These are phyloP conservation scores for Pogoniulus pusillus DNA, from an alignment of 2,797 vertebrate genomes.

Conservation along the genomic window DNA sequence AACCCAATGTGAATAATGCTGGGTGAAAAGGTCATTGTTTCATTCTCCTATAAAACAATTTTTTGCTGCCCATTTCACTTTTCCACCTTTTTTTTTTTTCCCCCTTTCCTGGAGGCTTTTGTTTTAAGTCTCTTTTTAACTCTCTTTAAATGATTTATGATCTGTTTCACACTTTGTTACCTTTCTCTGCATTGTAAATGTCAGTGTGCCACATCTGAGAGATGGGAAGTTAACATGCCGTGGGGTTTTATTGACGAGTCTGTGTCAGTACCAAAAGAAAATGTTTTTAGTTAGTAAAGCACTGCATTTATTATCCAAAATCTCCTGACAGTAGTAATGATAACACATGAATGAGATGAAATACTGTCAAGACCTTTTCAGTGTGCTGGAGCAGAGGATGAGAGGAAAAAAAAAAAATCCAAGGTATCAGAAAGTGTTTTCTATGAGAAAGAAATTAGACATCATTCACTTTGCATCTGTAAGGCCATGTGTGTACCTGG, in stretches of 20 bases:
- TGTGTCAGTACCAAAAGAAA: conserved; percentile 44
- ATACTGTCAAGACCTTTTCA: conserved; percentile 48
- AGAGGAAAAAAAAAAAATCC: neutral
- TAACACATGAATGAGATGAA: conserved; percentile 64
- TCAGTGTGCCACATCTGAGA: conserved; percentile 60
- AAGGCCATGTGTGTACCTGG: neutral
- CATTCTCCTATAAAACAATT: conserved; percentile 64
- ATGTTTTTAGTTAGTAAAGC: conserved; percentile 63
- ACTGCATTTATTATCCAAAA: conserved; percentile 69
- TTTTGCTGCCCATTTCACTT: conserved; percentile 52
- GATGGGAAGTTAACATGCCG: conserved; percentile 67
- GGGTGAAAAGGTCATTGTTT: conserved; percentile 68
- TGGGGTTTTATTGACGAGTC: conserved; percentile 65
- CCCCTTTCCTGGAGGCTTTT: conserved; percentile 47
- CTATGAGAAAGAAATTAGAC: neutral
- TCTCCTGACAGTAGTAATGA: conserved; percentile 53
- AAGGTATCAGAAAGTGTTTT: neutral
- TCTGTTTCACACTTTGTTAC: conserved; percentile 65
- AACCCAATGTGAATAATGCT: conserved; percentile 62
- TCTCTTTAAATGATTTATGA: conserved; percentile 68
- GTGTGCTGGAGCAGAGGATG: neutral
- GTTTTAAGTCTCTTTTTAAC: conserved; percentile 52
- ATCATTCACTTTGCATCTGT: neutral
- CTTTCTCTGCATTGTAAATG: conserved; percentile 69
- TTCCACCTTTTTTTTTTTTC: neutral